Percentiles rank a stretch among this genome's conserved stretches.
These are phyloP conservation scores for Eulemur coronatus DNA, from an alignment of 2,797 vertebrate species.

Conservation along the genomic window DNA sequence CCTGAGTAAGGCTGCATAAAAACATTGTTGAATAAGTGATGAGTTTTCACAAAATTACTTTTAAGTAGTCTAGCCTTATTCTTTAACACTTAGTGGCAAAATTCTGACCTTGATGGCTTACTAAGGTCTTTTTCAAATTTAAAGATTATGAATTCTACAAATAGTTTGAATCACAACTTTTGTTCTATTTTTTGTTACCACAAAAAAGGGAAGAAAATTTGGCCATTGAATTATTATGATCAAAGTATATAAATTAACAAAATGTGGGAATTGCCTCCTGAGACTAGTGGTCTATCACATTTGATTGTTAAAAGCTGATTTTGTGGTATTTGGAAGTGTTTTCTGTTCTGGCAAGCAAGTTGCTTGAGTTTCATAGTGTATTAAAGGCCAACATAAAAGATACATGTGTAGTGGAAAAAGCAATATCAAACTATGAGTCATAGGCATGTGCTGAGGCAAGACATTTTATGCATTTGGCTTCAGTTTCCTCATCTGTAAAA, in stretches of 20 bases:
- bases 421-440: not conserved
- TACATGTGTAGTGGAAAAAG: not conserved
- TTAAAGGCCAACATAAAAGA: not conserved
- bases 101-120: not conserved
- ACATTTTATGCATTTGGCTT: not conserved
- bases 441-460: not conserved
- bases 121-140: not conserved
- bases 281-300: not conserved
- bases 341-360: not conserved
- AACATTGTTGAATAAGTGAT: not conserved
- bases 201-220: not conserved
- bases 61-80: not conserved
- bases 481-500: not conserved
- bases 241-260: not conserved
- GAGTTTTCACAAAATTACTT: not conserved
- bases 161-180: not conserved
- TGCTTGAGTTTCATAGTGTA: not conserved
- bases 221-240: not conserved
- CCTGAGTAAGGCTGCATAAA: not conserved
- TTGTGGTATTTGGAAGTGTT: not conserved
- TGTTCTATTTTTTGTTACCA: not conserved
- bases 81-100: not conserved
- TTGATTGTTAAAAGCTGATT: not conserved
- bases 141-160: not conserved
- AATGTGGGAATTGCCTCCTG: not conserved